These are phyloP conservation scores for Drosophila flavopinicola DNA, from an alignment of 2,888 invertebrate species.

Conservation along the genomic window DNA sequence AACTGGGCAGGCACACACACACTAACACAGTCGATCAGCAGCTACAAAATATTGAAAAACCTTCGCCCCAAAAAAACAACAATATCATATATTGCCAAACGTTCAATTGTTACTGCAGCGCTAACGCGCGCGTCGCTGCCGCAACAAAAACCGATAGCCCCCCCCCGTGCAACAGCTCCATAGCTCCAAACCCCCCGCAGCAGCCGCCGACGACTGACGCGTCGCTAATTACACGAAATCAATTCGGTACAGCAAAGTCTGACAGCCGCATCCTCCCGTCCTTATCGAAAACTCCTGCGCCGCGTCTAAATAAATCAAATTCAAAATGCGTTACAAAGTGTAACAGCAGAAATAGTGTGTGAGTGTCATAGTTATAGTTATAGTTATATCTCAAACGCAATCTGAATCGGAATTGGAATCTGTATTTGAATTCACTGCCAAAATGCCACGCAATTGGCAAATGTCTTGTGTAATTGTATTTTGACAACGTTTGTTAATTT, in stretches of 20 bases:
- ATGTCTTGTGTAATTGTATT: slow-evolving; percentile 50
- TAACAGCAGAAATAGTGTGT: slow-evolving; percentile 7
- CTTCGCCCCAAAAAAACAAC: slow-evolving; percentile 48
- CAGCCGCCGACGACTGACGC: slow-evolving; percentile 23
- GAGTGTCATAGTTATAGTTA: slow-evolving; percentile 7
- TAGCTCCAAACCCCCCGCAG: slow-evolving; percentile 8
- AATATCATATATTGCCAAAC: slow-evolving; percentile 51
- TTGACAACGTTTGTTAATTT: slow-evolving; percentile 32
- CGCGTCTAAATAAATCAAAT: slow-evolving; percentile 18
- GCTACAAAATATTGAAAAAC: slow-evolving; percentile 44
- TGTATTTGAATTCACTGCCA: slow-evolving; percentile 45
- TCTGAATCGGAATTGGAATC: slow-evolving; percentile 27
- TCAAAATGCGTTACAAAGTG: slow-evolving; percentile 36
- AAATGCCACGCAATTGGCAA: slow-evolving; percentile 54
- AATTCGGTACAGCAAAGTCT: slow-evolving; percentile 38
- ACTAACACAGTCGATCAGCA: slow-evolving; percentile 48
- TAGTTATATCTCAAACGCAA: slow-evolving; percentile 13
- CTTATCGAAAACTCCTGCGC: slow-evolving; percentile 9
- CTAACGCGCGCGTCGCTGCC: slow-evolving; percentile 52
- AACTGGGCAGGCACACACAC: slow-evolving; percentile 18
- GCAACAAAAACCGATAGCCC: neutral
- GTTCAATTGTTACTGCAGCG: slow-evolving; percentile 50
- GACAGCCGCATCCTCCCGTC: slow-evolving; percentile 21
- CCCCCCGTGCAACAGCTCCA: neutral
- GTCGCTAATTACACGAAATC: slow-evolving; percentile 53